phyloP scores from a whole-genome alignment of 2,797 vertebrate genomes.

The Carduelis carduelis region DNA sequence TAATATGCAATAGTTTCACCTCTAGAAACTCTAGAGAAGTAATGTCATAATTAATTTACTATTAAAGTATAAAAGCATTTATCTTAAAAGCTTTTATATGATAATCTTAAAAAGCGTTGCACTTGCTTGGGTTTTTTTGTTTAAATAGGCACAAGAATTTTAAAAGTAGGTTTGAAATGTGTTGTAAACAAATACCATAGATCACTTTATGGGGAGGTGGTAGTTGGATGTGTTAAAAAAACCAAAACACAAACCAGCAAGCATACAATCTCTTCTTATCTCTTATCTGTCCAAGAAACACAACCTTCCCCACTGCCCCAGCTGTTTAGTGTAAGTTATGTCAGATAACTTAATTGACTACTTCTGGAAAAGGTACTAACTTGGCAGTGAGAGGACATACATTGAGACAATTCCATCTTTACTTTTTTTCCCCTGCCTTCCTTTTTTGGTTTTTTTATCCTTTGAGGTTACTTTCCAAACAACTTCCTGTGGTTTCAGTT shows the following conservation, averaged over 20 bases:
- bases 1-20: neutral
- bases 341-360: neutral
- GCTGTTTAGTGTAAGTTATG: neutral
- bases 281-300: neutral
- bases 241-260: neutral
- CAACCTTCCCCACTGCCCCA: neutral
- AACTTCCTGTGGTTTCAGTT: neutral
- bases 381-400: neutral
- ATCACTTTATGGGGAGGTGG: neutral
- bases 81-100: neutral
- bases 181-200: neutral
- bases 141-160: neutral
- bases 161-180: neutral
- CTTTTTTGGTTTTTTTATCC: neutral
- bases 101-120: neutral
- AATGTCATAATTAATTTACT: neutral
- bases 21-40: neutral
- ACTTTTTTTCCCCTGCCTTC: rapidly evolving
- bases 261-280: neutral
- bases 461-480: neutral
- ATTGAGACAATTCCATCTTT: neutral
- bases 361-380: neutral
- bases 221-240: neutral
- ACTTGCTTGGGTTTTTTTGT: neutral
- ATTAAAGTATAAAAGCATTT: neutral